A percentile compares a stretch with the other conserved stretches of the same genome.
Conservation (phyloP, 30 jellyfish, hydroid and myxozoan species). For the Turritopsis dohrnii region DNA sequence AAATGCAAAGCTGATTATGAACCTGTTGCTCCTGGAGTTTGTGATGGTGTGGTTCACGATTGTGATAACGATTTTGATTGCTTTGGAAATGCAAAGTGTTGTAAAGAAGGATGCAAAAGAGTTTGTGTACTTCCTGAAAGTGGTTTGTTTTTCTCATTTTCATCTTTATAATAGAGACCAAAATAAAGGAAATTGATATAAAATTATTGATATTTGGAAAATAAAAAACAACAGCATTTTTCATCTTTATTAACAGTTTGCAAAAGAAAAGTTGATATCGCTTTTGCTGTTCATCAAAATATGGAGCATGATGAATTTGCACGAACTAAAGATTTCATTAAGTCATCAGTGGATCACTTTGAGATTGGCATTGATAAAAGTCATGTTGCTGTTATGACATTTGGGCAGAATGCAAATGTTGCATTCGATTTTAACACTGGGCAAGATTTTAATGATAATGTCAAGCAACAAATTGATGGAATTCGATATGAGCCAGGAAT, state of each 20-base stretch:
- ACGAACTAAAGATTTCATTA: constrained; percentile 41
- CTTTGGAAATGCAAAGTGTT: constrained; percentile 69
- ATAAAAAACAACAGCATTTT: not conserved
- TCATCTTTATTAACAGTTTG: not conserved
- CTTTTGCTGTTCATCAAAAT: constrained; percentile 65
- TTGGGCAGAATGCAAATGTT: constrained; percentile 12
- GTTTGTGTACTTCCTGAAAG: constrained; percentile 21
- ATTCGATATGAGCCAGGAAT: constrained; percentile 9
- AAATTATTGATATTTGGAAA: not conserved
- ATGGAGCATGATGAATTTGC: constrained; percentile 53
- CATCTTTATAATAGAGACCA: not conserved
- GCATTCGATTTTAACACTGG: constrained; percentile 25
- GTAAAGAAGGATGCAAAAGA: constrained; percentile 30
- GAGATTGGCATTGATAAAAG: constrained; percentile 62
- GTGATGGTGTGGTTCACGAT: constrained; percentile 44
- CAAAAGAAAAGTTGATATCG: constrained; percentile 58
- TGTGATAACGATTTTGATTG: constrained; percentile 73
- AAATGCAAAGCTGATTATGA: constrained; percentile 44
- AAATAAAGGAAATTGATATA: not conserved
- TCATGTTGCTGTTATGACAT: constrained; percentile 38
- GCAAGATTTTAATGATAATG: constrained; percentile 3
- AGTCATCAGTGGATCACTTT: constrained; percentile 43
- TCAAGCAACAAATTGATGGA: not conserved
- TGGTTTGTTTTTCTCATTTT: not conserved
- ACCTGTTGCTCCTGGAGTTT: constrained; percentile 12